Base-by-base conservation (phyloP, 30 jellyfish, hydroid and myxozoan genomes). In the Pelagia noctiluca region DNA sequence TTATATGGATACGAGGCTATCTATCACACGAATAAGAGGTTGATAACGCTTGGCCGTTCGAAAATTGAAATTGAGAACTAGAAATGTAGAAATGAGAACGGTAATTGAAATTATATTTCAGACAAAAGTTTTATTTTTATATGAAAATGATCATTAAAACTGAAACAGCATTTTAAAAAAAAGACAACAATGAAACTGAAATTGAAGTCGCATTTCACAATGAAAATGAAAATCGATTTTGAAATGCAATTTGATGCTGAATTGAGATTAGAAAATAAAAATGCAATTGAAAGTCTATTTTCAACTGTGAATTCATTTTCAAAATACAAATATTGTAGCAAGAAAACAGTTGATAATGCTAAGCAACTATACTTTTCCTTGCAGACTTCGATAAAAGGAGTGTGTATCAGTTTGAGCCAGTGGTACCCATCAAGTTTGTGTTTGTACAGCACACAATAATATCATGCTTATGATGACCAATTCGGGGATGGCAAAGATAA, bases 11-110 rank as follows among this genome's bases (percentile, higher is more conserved):
- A 42, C 57, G 57, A 42, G 57, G 57, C 57, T 42, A 42, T 42
- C 57, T 42, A 42, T 42, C 16, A 42, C 57, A 42, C 57, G 57
- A 42, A 42, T 42, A 42, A 8, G 57, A 42, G 57, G 57, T 42
- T 42, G 57, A 42, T 42, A 42, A 42, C 57, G 57, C 57, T 42
- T 8, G 57, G 57, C 57, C 57, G 57, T 16, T 42, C 57, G 57
- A 42, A 42, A 42, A 42, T 42, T 42, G 57, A 42, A 42, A 42
- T 42, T 42, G 57, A 42, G 57, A 42, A 42, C 57, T 42, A 42
- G 57, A 42, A 42, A 42, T 42, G 57, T 42, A 42, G 8, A 42
- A 42, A 42, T 42, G 57, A 42, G 16, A 42, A 16, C 12, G 8
- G 57, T 42, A 42, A 42, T 42, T 42, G 57, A 42, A 42, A 42